A percentile compares a stretch with the other conserved stretches of the same genome.
phyloP scores from a whole-genome alignment of 2,888 invertebrate genomes.

The Heteromurus nitidus region DNA sequence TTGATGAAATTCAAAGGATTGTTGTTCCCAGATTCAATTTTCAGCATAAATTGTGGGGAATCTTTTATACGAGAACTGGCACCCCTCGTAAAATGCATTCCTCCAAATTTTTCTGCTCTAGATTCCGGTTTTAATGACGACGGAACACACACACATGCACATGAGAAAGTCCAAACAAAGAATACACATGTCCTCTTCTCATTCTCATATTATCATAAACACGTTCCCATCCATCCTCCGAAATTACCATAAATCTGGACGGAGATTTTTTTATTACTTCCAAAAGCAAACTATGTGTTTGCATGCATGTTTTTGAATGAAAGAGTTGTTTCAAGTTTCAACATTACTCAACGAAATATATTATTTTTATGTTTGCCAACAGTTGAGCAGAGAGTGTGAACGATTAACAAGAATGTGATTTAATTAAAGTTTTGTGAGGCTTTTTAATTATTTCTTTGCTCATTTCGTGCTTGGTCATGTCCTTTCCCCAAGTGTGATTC shows the following conservation, averaged over 20 bases:
- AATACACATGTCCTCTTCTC: not conserved
- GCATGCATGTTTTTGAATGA: too few relatives aligned
- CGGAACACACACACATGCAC: not conserved
- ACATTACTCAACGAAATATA: too few relatives aligned
- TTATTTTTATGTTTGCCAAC: slow-evolving; percentile 45
- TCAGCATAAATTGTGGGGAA: too few relatives aligned
- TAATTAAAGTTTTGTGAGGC: slow-evolving; percentile 25
- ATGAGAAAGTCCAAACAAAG: not conserved
- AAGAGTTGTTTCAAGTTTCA: too few relatives aligned
- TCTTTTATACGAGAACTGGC: too few relatives aligned
- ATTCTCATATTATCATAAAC: slow-evolving; percentile 2
- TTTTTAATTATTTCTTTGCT: slow-evolving; percentile 60
- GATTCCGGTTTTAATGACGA: not conserved
- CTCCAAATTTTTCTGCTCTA: too few relatives aligned
- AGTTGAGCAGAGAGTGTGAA: slow-evolving; percentile 46
- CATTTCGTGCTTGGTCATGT: too few relatives aligned
- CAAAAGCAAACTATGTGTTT: not conserved
- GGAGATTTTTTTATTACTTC: too few relatives aligned
- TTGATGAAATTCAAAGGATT: too few relatives aligned
- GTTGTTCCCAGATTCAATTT: too few relatives aligned
- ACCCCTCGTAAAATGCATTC: too few relatives aligned
- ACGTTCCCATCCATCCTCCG: slow-evolving; percentile 21
- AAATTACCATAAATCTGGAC: slow-evolving; percentile 35
- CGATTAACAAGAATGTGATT: slow-evolving; percentile 46
- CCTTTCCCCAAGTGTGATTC: too few relatives aligned